Conservation (phyloP, 2,797 vertebrate species). For the Danio tinwini region DNA sequence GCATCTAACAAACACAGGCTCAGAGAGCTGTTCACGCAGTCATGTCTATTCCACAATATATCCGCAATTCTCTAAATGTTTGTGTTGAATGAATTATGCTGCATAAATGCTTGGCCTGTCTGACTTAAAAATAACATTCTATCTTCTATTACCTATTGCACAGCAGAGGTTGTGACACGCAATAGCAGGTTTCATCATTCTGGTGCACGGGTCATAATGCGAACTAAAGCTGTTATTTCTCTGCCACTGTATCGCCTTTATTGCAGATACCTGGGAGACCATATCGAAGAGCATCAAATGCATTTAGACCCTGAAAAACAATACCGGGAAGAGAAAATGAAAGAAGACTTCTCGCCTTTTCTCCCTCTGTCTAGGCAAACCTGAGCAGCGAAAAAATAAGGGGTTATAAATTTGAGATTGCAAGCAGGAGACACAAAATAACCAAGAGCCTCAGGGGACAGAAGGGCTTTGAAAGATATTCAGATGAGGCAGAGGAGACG, state of each 20-base stretch:
- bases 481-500: constrained; percentile 12
- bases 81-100: constrained; percentile 36
- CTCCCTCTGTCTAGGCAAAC: constrained; percentile 6
- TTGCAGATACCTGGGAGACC: background rate
- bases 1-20: constrained; percentile 8
- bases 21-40: constrained; percentile 40
- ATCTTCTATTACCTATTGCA: constrained; percentile 18
- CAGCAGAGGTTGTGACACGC: constrained; percentile 25
- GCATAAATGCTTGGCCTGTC: constrained; percentile 22
- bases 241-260: constrained; percentile 9
- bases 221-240: constrained; percentile 30
- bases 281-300: constrained; percentile 27
- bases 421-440: constrained; percentile 21
- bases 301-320: constrained; percentile 33
- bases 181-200: constrained; percentile 43
- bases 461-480: constrained; percentile 31
- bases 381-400: constrained; percentile 15
- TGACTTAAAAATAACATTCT: constrained; percentile 14
- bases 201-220: constrained; percentile 4
- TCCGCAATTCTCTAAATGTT: background rate
- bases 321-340: constrained; percentile 23
- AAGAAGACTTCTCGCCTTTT: background rate
- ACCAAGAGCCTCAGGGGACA: constrained; percentile 19
- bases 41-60: constrained; percentile 33
- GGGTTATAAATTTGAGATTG: constrained; percentile 18